Evolutionary conservation across 2,113 vertebrate species (phyloP).

Genomic region (Tupaia tana): DNA sequence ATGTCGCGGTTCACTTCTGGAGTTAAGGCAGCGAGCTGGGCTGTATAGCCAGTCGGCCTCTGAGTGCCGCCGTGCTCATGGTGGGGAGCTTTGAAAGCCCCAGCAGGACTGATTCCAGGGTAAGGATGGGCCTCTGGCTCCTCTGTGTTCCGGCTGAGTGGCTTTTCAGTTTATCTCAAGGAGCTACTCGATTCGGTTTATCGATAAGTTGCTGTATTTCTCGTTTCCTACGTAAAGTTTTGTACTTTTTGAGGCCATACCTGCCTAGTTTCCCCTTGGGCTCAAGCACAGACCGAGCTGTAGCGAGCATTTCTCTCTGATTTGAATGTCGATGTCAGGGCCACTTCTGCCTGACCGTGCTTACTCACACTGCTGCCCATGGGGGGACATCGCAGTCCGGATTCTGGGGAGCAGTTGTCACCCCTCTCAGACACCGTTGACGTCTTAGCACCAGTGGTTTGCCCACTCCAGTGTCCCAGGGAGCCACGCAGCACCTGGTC

Average conservation of each 20-base stretch:
- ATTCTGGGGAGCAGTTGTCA: not conserved
- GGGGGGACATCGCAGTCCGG: not conserved
- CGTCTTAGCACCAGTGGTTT: not conserved
- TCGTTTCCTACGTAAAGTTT: not conserved
- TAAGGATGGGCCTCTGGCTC: too few relatives aligned
- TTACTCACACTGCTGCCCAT: not conserved
- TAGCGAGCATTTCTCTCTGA: not conserved
- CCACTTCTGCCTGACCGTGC: not conserved
- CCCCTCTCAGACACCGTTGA: not conserved
- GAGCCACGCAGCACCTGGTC: not conserved
- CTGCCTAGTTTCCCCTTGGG: not conserved
- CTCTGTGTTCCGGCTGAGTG: too few relatives aligned
- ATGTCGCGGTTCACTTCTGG: not conserved
- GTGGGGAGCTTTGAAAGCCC: not conserved
- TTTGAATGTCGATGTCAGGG: not conserved
- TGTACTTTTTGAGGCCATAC: not conserved
- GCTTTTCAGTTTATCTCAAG: not conserved
- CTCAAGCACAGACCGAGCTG: not conserved
- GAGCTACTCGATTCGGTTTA: slow-evolving; percentile 10
- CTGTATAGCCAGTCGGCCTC: not conserved
- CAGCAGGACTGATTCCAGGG: not conserved
- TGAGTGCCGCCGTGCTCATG: not conserved
- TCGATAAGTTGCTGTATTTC: not conserved
- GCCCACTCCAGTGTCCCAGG: not conserved
- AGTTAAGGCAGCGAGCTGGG: not conserved